These are phyloP conservation scores for Aleiodes testaceus DNA, from an alignment of 2,888 invertebrate species.

Conservation along the genomic window DNA sequence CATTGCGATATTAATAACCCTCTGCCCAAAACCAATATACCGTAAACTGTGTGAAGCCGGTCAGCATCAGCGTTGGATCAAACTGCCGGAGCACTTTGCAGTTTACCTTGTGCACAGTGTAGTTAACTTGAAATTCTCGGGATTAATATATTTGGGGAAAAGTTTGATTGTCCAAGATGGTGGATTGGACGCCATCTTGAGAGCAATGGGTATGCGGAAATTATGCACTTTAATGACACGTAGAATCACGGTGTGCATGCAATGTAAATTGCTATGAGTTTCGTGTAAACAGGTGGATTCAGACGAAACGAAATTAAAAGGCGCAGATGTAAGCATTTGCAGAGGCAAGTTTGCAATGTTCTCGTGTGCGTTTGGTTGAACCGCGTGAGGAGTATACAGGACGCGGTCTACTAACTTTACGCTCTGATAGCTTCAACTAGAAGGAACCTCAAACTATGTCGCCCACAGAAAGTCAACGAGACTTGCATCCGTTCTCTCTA, in stretches of 20 bases:
- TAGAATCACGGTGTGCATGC: not conserved
- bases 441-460: constrained; percentile 46
- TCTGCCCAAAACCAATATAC: constrained; percentile 62
- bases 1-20: constrained; percentile 63
- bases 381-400: constrained; percentile 1
- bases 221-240: too few species aligned
- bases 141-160: not conserved
- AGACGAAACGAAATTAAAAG: constrained; percentile 26
- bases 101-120: not conserved
- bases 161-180: constrained; percentile 31
- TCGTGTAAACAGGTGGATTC: not conserved
- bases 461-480: constrained; percentile 38
- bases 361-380: constrained; percentile 11
- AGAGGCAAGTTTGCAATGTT: constrained; percentile 44
- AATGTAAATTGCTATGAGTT: not conserved
- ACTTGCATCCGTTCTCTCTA: constrained; percentile 35
- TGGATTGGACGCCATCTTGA: too few species aligned
- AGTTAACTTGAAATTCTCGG: too few species aligned
- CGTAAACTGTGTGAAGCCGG: constrained; percentile 52
- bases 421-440: constrained; percentile 43
- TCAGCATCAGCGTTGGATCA: constrained; percentile 49
- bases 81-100: constrained; percentile 33
- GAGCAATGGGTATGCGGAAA: too few species aligned
- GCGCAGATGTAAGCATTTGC: not conserved
- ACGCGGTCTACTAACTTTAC: constrained; percentile 35